Evolutionary conservation across 1,140 invertebrate genomes (phyloP).

Genomic region (Trichomalopsis sarcophagae): DNA sequence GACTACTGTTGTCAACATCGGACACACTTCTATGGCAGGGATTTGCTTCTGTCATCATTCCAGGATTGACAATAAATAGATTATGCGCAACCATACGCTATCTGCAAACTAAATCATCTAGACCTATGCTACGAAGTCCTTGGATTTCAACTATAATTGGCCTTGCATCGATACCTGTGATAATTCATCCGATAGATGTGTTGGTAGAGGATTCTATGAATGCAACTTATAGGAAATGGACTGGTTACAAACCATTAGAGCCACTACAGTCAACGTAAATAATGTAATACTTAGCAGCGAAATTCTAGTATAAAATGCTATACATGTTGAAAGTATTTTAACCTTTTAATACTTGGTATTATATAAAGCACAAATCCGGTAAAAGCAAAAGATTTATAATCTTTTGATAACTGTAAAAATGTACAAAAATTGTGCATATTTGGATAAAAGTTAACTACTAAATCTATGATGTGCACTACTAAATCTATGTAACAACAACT

Average conservation of each 20-base stretch:
- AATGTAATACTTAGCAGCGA: conserved; percentile 1
- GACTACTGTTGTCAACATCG: conserved; percentile 79
- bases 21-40: conserved; percentile 96
- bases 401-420: background rate
- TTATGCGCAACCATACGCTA: conserved; percentile 81
- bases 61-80: conserved; percentile 94
- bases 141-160: conserved; percentile 87
- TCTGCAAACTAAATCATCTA: conserved; percentile 74
- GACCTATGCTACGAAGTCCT: conserved; percentile 75
- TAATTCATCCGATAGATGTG: conserved; percentile 93
- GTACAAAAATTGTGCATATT: background rate
- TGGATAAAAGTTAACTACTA: no score
- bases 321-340: conserved; percentile 13
- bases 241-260: conserved; percentile 63
- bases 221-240: conserved; percentile 76
- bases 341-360: conserved; percentile 25
- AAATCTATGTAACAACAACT: no score
- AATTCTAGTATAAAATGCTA: conserved; percentile 10
- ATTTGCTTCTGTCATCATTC: conserved; percentile 93
- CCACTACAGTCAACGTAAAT: conserved; percentile 8
- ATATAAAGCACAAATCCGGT: background rate
- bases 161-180: conserved; percentile 90
- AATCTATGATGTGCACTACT: no score
- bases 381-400: background rate
- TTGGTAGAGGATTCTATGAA: conserved; percentile 89